These are phyloP conservation scores for Aromia moschata DNA, from an alignment of 2,888 invertebrate genomes.

Conservation along the genomic window DNA sequence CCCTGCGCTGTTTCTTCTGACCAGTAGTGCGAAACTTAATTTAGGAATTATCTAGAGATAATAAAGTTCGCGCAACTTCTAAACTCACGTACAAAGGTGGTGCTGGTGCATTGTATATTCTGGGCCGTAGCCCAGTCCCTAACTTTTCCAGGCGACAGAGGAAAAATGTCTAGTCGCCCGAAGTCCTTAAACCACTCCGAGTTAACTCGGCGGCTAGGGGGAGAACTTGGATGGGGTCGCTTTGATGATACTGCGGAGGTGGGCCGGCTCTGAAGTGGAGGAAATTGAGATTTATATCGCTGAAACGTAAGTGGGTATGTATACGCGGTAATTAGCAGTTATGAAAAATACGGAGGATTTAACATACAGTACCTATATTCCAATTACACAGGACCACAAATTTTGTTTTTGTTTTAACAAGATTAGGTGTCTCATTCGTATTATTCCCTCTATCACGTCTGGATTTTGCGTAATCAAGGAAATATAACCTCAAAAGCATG, in stretches of 20 bases:
- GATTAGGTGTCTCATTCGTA: no score
- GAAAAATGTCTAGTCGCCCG: conserved; percentile 32
- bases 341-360: no score
- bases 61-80: conserved; percentile 44
- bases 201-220: conserved; percentile 11
- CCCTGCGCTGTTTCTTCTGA: conserved; percentile 40
- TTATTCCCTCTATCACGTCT: no score
- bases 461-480: no score
- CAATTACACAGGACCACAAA: no score
- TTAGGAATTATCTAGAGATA: conserved; percentile 48
- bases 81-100: conserved; percentile 41
- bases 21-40: conserved; percentile 48
- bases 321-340: no score
- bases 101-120: conserved; percentile 48
- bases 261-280: not conserved
- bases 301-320: no score
- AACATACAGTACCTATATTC: no score
- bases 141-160: conserved; percentile 30
- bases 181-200: conserved; percentile 18
- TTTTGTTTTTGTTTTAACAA: no score
- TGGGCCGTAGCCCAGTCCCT: conserved; percentile 24
- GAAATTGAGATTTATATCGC: not conserved
- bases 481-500: no score
- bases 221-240: conserved; percentile 13
- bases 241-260: not conserved